phyloP scores from a whole-genome alignment of 2,888 invertebrate species.

The Cheilosia soror region DNA sequence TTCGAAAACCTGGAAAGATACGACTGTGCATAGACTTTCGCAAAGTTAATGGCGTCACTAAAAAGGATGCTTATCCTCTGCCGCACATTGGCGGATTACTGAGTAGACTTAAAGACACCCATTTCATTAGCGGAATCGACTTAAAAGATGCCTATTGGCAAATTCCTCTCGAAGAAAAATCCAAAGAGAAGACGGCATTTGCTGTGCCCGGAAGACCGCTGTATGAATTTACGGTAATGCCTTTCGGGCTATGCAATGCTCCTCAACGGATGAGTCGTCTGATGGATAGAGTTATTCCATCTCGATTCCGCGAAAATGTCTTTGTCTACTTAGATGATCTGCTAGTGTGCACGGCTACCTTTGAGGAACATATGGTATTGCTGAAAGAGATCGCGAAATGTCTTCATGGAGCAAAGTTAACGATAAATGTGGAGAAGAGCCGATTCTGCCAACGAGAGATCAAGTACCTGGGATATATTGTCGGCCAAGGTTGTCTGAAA shows the following conservation, averaged over 20 bases:
- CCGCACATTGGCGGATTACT: too few relatives aligned
- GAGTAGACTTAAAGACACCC: too few relatives aligned
- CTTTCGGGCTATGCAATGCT: background rate
- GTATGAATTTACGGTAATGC: too few relatives aligned
- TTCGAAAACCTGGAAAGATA: conserved; percentile 39
- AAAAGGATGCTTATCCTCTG: too few relatives aligned
- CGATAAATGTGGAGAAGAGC: background rate
- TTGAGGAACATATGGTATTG: background rate
- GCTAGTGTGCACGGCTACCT: background rate
- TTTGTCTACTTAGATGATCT: background rate
- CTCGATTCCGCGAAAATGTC: background rate
- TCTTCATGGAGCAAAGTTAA: background rate
- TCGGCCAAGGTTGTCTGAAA: too few relatives aligned
- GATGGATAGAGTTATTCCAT: background rate
- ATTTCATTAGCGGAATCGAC: background rate
- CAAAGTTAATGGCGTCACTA: conserved; percentile 38
- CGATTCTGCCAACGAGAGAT: background rate
- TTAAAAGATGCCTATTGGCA: background rate
- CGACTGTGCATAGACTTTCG: conserved; percentile 17
- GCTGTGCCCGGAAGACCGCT: too few relatives aligned
- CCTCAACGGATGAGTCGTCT: background rate
- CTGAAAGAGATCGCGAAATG: background rate
- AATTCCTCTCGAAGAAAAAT: too few relatives aligned
- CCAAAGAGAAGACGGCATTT: too few relatives aligned
- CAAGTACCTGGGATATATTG: too few relatives aligned